phyloP scores from a whole-genome alignment of 2,888 invertebrate genomes.

The Trissolcus brochymenae region DNA sequence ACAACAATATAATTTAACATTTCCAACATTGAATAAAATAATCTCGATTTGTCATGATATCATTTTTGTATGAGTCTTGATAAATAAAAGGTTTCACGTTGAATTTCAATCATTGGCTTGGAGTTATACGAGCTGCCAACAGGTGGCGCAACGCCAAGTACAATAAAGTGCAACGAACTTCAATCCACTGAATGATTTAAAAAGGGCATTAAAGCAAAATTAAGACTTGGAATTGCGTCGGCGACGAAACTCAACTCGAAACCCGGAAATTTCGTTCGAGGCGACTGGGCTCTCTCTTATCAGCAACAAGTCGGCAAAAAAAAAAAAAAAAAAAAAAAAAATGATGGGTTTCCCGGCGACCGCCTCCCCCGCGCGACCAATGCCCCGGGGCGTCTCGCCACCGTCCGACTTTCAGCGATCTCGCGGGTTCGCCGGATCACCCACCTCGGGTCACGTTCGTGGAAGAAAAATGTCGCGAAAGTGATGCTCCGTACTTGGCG shows the following conservation, averaged over 20 bases:
- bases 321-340: too few relatives aligned
- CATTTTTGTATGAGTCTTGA: too few relatives aligned
- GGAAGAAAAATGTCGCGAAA: slow-evolving; percentile 13
- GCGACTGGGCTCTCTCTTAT: slow-evolving; percentile 10
- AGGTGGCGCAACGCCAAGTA: too few relatives aligned
- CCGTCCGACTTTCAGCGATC: slow-evolving; percentile 12
- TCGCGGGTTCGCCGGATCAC: slow-evolving; percentile 14
- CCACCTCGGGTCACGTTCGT: slow-evolving; percentile 17
- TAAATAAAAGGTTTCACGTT: too few relatives aligned
- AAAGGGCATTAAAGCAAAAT: slow-evolving; percentile 10
- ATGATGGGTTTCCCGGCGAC: slow-evolving; percentile 34
- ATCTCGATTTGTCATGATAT: too few relatives aligned
- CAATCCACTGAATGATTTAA: background rate
- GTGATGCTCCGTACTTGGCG: too few relatives aligned
- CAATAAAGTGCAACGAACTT: too few relatives aligned
- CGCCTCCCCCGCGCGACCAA: slow-evolving; percentile 48
- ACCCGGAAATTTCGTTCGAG: slow-evolving; percentile 8
- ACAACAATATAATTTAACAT: too few relatives aligned
- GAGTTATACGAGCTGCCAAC: too few relatives aligned
- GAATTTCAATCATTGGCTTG: too few relatives aligned
- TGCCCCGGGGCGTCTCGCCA: too few relatives aligned
- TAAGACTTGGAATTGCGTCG: slow-evolving; percentile 5
- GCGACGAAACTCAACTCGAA: background rate
- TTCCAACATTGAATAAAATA: too few relatives aligned
- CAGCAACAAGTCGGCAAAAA: slow-evolving; percentile 21